Evolutionary conservation across 2,888 invertebrate species (phyloP), one percentile per base, ranked within the genome.

Genomic region (Morpho deidamia): DNA sequence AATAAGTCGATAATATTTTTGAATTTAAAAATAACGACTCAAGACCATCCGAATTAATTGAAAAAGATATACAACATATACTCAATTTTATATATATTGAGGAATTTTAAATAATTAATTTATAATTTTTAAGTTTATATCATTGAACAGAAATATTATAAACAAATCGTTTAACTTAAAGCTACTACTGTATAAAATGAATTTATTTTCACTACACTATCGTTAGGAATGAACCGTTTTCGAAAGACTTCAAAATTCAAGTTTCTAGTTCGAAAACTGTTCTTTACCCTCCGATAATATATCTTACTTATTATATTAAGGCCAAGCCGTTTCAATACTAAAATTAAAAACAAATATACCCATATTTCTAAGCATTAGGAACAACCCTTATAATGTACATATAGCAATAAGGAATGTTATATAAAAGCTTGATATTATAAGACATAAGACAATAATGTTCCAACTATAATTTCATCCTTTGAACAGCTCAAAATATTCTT

Each of bases 381-480:
- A 83, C 83, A 76, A 81, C 73, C 81, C 80, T 75, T 73, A 74
- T 12, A 75, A 73, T 74, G 75, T 77, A 78, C 74, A 79, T 71
- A 72, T 72, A 72, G 68, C 69, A 63, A 70, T 67, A 74, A 74
- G 77, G 71, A 79, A 79, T 78, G 74, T 77, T 69, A 74, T 69
- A 69, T 55, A 62, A 69, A 73, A 70, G 65, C 72, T 69, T 70
- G 72, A 74, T 76, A 77, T 68, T 63, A 60, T 57, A 34, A 4
- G 11, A 34, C 32, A 23, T 32, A 11, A 32, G 33, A 33, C 38
- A 32, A 41, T 46, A 11, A 33, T 52, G 41, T 53, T 10, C 42
- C 11, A 40, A 11, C 12, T 11, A 12, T 8, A 10, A 37, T 37
- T 37, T 10, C 35, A 10, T 37, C 35, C 9, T 37, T 37, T 8